Evolutionary conservation across 2,797 vertebrate species (phyloP), one percentile per base, ranked within the genome.

Genomic region (Catostomus latipinnis): DNA sequence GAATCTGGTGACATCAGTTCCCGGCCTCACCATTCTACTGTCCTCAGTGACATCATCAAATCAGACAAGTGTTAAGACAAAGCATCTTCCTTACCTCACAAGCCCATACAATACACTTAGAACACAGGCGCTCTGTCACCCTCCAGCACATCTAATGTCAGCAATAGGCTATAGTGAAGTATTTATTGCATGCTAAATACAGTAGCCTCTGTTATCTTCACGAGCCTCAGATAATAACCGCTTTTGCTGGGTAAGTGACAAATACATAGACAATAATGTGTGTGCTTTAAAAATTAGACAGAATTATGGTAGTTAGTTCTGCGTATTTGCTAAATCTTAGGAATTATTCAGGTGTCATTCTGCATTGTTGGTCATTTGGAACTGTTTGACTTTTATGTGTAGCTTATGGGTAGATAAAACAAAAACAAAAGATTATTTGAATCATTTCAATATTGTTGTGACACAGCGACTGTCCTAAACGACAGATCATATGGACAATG

Each of bases 1-100:
- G 90, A 87, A 67, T 91, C 87, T 56, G 81, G 81, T 80, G 84
- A 81, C 71, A 77, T 88, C 82, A 81, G 88, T 71, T 68, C 56
- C 71, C 86, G 84, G 0, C 63, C 84, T 89, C 73, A 76, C 81
- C 84, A 88, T 88, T 86, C 89, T 8, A 87, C 83, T 82, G 5
- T 81, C 81, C 81, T 88, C 62, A 89, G 82, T 87, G 84, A 89
- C 48, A 48, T 87, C 81, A 83, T 89, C 57, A 80, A 83, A 78
- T 80, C 84, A 70, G 76, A 87, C 6, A 67, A 70, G 12, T 66
- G 77, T 78, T 82, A 79, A 81, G 43, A 57, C 45, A 22, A 65
- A 76, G 12, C 52, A 12, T 4, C 8, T 22, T 73, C 57, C 11
- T 73, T 1, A 6, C 14, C 11, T 34, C 56, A 13, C 48, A 61